Conservation (phyloP, 2,113 vertebrate species). For the Hippocampus mohnikei region DNA sequence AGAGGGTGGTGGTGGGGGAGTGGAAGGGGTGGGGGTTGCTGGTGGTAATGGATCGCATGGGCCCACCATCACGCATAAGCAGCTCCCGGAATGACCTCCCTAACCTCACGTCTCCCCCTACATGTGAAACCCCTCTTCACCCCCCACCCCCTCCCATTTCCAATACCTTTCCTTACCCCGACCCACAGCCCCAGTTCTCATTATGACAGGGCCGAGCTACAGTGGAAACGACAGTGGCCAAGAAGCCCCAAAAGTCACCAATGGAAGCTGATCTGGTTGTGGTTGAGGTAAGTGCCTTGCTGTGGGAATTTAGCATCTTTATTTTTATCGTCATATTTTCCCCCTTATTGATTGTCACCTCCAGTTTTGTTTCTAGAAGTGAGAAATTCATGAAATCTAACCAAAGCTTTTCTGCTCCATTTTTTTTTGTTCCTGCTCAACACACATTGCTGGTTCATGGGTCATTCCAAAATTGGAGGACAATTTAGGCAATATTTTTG, state of each 20-base stretch:
- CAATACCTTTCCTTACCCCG: background rate
- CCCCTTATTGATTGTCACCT: background rate
- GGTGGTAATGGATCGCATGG: conserved; percentile 35
- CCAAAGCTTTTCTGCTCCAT: conserved; percentile 16
- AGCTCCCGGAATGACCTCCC: conserved; percentile 40
- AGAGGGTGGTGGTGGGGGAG: background rate
- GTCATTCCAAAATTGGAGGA: conserved; percentile 2
- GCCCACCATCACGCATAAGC: conserved; percentile 39
- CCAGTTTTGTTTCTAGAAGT: conserved; percentile 20
- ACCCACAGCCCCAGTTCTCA: conserved; percentile 21
- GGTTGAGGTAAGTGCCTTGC: conserved; percentile 53
- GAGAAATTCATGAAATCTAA: conserved; percentile 22
- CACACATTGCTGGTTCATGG: conserved; percentile 11
- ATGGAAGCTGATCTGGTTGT: conserved; percentile 19
- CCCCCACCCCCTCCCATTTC: background rate
- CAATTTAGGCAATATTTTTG: background rate
- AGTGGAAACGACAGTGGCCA: background rate
- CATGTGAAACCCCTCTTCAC: conserved; percentile 21
- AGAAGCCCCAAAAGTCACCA: background rate
- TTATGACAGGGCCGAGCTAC: conserved; percentile 3
- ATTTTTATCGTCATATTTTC: background rate
- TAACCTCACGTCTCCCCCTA: conserved; percentile 43
- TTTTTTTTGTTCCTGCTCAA: conserved; percentile 21
- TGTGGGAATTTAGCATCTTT: conserved; percentile 1
- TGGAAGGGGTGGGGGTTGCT: background rate